Evolutionary conservation across 2,113 vertebrate species (phyloP).

Genomic region (Chloebia gouldiae): DNA sequence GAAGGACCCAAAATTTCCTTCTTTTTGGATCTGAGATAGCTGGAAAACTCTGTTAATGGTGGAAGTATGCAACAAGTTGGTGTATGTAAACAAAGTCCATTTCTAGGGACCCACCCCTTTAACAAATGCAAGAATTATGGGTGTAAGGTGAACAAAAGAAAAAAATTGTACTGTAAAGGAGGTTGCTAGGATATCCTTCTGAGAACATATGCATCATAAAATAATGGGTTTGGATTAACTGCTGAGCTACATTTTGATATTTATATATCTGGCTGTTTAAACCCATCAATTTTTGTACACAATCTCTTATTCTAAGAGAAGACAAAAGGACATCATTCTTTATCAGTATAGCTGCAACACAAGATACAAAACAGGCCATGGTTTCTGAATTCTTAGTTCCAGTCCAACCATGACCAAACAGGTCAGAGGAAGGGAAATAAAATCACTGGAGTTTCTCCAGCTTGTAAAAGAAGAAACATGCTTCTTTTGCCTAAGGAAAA

Average conservation of each 20-base stretch:
- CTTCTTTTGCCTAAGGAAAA: neutral
- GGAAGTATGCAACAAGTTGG: neutral
- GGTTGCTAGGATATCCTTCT: neutral
- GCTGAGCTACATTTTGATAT: neutral
- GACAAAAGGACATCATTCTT: neutral
- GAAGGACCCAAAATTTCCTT: neutral
- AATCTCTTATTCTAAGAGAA: neutral
- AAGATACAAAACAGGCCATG: neutral
- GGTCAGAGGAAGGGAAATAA: neutral
- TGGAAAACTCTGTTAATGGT: neutral
- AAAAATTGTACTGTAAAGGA: neutral
- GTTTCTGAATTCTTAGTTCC: neutral
- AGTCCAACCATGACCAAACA: neutral
- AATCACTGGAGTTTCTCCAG: neutral
- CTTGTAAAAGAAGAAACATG: neutral
- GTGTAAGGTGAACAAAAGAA: neutral
- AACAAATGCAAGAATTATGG: neutral
- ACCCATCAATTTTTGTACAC: neutral
- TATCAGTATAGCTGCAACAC: neutral
- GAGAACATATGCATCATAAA: neutral
- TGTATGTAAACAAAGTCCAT: neutral
- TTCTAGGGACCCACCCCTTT: too few species aligned
- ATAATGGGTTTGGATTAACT: neutral
- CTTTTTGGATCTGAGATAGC: neutral
- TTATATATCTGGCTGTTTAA: neutral